These are phyloP conservation scores for Andrena fulva DNA, from an alignment of 2,888 invertebrate species.

Conservation along the genomic window DNA sequence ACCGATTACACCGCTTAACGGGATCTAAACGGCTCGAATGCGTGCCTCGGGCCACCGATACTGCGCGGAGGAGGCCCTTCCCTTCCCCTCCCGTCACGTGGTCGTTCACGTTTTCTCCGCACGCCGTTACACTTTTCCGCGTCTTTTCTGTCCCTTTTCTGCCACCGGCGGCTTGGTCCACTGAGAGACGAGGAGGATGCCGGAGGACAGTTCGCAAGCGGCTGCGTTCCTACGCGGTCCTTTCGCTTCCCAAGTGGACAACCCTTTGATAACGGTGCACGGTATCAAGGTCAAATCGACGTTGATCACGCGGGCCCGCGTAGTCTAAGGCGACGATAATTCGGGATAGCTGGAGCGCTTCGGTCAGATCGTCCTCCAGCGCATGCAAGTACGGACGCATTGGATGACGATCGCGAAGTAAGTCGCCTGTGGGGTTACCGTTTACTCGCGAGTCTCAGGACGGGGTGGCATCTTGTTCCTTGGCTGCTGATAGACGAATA, in stretches of 20 bases:
- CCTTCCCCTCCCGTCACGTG: conserved; percentile 32
- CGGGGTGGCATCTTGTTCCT: no score
- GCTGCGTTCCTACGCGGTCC: conserved; percentile 68
- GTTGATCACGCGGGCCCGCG: conserved; percentile 7
- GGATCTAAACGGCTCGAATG: conserved; percentile 68
- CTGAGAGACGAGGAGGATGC: conserved; percentile 25
- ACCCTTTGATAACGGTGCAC: conserved; percentile 8
- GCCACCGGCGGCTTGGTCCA: not conserved
- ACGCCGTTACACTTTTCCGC: conserved; percentile 19
- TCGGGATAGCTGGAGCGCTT: conserved; percentile 9
- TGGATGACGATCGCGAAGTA: conserved; percentile 48
- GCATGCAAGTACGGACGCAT: conserved; percentile 52
- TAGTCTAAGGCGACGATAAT: not conserved
- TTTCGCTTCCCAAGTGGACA: conserved; percentile 1
- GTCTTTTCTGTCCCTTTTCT: conserved; percentile 14
- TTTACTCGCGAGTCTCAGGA: no score
- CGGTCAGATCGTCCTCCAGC: conserved; percentile 33
- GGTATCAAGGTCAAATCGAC: conserved; percentile 56
- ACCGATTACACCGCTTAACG: conserved; percentile 69
- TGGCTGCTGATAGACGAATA: no score
- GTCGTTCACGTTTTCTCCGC: conserved; percentile 31
- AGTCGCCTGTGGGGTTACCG: conserved; percentile 11
- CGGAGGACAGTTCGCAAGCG: conserved; percentile 68
- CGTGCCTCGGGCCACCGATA: conserved; percentile 45
- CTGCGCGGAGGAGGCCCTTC: not conserved